phyloP scores from a whole-genome alignment of 2,888 invertebrate genomes.

The Punctoribates punctum region DNA sequence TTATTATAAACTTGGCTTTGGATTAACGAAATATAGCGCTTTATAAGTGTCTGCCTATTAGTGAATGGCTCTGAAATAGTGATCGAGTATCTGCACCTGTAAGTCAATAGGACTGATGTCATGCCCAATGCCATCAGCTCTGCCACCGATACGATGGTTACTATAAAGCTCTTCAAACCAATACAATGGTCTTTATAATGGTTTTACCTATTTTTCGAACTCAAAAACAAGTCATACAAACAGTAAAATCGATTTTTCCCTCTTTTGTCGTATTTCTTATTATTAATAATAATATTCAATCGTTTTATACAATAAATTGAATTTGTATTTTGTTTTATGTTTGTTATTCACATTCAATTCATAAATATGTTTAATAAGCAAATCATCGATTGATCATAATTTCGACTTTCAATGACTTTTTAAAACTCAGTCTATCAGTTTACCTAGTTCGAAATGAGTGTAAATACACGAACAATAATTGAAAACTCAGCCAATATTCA shows the following conservation, averaged over 20 bases:
- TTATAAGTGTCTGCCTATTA: background rate
- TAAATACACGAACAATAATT: no score
- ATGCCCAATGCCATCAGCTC: background rate
- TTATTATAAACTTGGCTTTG: background rate
- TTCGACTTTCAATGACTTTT: no score
- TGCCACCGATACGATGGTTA: background rate
- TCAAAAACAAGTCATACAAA: background rate
- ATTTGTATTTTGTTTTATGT: no score
- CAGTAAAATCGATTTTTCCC: conserved; percentile 5
- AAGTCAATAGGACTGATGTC: conserved; percentile 7
- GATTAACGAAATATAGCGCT: background rate
- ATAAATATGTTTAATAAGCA: no score
- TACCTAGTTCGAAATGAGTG: no score
- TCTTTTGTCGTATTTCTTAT: background rate
- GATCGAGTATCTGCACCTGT: background rate
- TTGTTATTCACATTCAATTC: no score
- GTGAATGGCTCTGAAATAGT: background rate
- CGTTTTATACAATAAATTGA: no score
- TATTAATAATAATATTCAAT: no score
- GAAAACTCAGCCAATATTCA: no score
- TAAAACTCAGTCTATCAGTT: no score
- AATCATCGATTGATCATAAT: no score
- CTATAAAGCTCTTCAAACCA: background rate
- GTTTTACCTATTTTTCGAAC: background rate
- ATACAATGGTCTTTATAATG: background rate